A percentile compares a stretch with the other conserved stretches of the same genome.
These are phyloP conservation scores for Hydrozoanthus tunicans DNA, from an alignment of 64 coral and sea anemone genomes.

Conservation along the genomic window DNA sequence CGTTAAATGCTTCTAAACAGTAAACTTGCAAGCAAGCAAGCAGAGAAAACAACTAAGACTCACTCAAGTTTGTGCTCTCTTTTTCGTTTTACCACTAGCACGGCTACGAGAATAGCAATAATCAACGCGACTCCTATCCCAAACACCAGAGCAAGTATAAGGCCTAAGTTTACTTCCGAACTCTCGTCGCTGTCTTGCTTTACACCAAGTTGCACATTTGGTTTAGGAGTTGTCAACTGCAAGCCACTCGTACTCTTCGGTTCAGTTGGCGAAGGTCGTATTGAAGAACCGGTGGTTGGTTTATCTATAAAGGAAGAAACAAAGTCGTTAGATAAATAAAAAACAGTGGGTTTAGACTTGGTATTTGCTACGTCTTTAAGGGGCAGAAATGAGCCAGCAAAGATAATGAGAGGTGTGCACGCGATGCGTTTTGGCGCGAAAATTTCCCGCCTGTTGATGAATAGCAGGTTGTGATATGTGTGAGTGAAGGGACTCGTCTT, in stretches of 20 bases:
- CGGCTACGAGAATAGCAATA: neutral
- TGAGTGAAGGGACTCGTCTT: no score
- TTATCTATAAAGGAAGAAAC: conserved; percentile 6
- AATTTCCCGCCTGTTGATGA: no score
- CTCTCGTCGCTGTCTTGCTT: neutral
- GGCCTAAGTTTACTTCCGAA: neutral
- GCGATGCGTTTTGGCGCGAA: no score
- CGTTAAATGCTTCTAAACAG: neutral
- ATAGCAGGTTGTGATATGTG: no score
- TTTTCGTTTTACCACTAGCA: conserved; percentile 42
- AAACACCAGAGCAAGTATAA: conserved; percentile 67
- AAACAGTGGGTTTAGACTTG: neutral
- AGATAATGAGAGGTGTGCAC: no score
- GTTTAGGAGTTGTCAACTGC: neutral
- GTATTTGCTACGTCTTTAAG: neutral
- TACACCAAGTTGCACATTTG: neutral
- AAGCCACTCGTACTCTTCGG: neutral
- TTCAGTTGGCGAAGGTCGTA: neutral
- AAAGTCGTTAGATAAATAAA: neutral
- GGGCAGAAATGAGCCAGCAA: no score
- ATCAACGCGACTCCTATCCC: conserved; percentile 14
- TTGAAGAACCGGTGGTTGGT: neutral
- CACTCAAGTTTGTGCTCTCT: conserved; percentile 69
- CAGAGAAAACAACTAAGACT: conserved; percentile 32
- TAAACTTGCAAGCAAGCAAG: neutral